Evolutionary conservation across 2,797 vertebrate species (phyloP).

Genomic region (Orestias chungarensis): DNA sequence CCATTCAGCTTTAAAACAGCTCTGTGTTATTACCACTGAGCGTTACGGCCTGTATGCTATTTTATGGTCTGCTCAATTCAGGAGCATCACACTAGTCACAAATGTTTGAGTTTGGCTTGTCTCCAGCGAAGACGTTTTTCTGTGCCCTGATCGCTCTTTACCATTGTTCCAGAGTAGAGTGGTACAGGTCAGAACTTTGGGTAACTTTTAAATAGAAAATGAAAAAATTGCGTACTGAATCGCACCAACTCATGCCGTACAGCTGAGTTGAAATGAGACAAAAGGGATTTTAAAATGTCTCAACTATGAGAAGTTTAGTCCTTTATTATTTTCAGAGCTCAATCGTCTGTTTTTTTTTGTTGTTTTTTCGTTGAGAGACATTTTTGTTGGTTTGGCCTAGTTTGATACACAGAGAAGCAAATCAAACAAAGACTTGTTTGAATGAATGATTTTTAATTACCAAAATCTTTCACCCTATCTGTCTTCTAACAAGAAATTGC

Average conservation of each 20-base stretch:
- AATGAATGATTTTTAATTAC: slow-evolving; percentile 51
- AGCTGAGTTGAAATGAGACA: neutral
- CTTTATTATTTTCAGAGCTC: slow-evolving; percentile 3
- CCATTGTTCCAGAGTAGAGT: neutral
- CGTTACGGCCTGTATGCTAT: neutral
- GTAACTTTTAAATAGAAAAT: neutral
- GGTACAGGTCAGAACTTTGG: neutral
- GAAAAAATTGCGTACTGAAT: neutral
- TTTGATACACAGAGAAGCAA: slow-evolving; percentile 16
- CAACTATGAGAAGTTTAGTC: neutral
- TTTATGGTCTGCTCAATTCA: neutral
- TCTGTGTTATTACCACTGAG: neutral
- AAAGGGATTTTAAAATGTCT: neutral
- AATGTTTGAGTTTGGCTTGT: neutral
- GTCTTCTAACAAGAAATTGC: slow-evolving; percentile 1
- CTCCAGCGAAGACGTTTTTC: neutral
- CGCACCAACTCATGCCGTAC: neutral
- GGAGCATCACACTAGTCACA: neutral
- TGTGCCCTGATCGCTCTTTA: neutral
- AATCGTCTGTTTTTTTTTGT: neutral
- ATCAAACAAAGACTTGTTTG: slow-evolving; percentile 20
- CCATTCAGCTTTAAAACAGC: neutral
- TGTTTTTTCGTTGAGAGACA: no score
- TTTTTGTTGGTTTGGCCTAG: slow-evolving; percentile 6
- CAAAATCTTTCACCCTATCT: slow-evolving; percentile 23